Conservation (phyloP, 2,888 invertebrate species). For the Xanthostigma xanthostigma region DNA sequence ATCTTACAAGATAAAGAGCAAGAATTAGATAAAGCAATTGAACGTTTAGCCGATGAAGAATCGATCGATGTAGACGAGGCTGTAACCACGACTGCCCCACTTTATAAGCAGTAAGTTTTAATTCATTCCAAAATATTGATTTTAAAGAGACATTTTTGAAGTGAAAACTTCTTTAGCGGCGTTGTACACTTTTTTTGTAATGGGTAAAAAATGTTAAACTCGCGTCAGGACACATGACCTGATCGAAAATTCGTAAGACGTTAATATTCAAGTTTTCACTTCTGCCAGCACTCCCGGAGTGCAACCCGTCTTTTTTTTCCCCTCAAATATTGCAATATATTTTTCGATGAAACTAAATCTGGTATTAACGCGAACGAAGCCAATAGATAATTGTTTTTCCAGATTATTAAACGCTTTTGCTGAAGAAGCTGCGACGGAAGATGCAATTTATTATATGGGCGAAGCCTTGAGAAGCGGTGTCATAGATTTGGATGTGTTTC, state of each 20-base stretch:
- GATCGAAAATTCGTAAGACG: too few species aligned
- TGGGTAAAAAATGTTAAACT: too few species aligned
- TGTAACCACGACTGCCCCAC: conserved; percentile 87
- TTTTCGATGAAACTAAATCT: too few species aligned
- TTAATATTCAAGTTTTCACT: too few species aligned
- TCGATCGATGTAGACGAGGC: conserved; percentile 90
- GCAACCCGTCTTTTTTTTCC: too few species aligned
- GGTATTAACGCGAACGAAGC: too few species aligned
- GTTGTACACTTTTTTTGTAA: too few species aligned
- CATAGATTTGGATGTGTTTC: conserved; percentile 89
- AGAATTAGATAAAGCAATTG: conserved; percentile 69
- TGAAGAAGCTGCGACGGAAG: conserved; percentile 95
- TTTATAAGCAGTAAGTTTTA: conserved; percentile 75
- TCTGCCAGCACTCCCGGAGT: too few species aligned
- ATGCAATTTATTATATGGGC: conserved; percentile 95
- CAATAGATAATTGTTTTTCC: conserved; percentile 15
- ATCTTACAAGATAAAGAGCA: conserved; percentile 75
- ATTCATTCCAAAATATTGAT: conserved; percentile 3
- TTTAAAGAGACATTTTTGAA: too few species aligned
- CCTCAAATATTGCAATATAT: too few species aligned
- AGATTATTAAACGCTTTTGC: conserved; percentile 87
- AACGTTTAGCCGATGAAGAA: conserved; percentile 60
- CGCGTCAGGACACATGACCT: too few species aligned
- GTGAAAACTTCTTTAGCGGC: too few species aligned
- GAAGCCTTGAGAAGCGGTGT: conserved; percentile 84